Conservation (phyloP, 2,797 vertebrate genomes). For the Scolopax bukidnonensis region DNA sequence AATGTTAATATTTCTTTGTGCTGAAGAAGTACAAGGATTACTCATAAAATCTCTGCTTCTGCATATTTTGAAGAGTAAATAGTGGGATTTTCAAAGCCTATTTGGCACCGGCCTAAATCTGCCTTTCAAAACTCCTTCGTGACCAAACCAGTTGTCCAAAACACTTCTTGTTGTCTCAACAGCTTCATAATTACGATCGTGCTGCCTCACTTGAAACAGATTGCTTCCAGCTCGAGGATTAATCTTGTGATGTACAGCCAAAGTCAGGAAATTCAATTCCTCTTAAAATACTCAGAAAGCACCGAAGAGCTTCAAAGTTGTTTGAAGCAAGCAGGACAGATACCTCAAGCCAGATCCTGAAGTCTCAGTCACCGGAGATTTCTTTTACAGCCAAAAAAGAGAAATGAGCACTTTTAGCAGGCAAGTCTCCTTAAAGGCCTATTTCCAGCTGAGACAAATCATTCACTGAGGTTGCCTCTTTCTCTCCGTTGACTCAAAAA, state of each 20-base stretch:
- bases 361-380: constrained; percentile 16
- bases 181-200: not conserved
- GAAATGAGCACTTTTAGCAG: constrained; percentile 8
- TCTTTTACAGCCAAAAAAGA: not conserved
- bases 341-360: not conserved
- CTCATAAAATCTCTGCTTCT: constrained; percentile 20
- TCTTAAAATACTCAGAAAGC: not conserved
- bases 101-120: constrained; percentile 44
- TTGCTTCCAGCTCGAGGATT: constrained; percentile 24
- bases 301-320: not conserved
- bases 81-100: constrained; percentile 42
- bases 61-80: constrained; percentile 19
- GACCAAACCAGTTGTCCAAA: constrained; percentile 40
- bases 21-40: constrained; percentile 24
- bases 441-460: not conserved
- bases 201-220: not conserved
- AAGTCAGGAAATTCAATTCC: constrained; percentile 6
- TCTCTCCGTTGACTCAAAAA: not conserved
- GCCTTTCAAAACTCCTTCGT: constrained; percentile 48
- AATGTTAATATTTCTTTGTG: constrained; percentile 4
- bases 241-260: not conserved
- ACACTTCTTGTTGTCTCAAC: constrained; percentile 19
- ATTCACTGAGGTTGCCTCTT: not conserved
- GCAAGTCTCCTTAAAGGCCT: not conserved
- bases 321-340: not conserved